Base-by-base conservation (phyloP, 2,888 invertebrate species). In the Latrodectus hesperus region DNA sequence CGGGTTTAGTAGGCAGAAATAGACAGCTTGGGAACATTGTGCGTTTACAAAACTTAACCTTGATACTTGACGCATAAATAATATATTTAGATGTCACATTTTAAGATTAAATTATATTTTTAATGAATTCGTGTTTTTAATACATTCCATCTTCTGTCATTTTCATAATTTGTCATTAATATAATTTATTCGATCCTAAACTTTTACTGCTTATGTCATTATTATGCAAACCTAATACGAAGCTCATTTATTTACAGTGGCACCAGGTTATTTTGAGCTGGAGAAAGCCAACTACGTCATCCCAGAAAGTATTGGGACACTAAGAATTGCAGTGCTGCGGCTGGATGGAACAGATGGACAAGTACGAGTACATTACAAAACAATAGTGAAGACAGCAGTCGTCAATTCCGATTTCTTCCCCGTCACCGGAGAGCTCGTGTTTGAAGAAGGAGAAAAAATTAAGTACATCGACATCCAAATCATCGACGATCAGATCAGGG, bases 361-460 rank as follows among this genome's bases (percentile, higher is more conserved):
- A 11, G 38, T 88, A 49, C 60, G 53, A 22, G 67, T 88, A 0
- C 16, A 17, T 12, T 88, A 72, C 49, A 65, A 26, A 90, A 94
- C 94, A 3, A 93, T 94, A 17, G 94, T 94, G 91, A 94, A 94
- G 72, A 93, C 94, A 1, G 94, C 94, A 0, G 92, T 92, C 83
- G 93, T 93, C 65, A 92, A 92, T n/a, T 92, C 93, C 89, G 94
- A 94, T 90, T 94, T 94, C 91, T 90, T 93, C 51, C 92, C 93
- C 17, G 91, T 94, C 67, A 93, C 93, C 89, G 92, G 94, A 89
- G 92, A 93, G 38, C 85, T 94, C 3, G 92, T 92, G 2, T 94
- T 94, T 91, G 92, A 92, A 75, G 92, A 93, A 8, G 92, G 93
- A 53, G 94, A 94, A 89, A 92, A 91, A 49, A 92, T 93, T 86